Base-by-base conservation (phyloP, 2,113 vertebrate genomes). In the Brachypodius melanocephalos region DNA sequence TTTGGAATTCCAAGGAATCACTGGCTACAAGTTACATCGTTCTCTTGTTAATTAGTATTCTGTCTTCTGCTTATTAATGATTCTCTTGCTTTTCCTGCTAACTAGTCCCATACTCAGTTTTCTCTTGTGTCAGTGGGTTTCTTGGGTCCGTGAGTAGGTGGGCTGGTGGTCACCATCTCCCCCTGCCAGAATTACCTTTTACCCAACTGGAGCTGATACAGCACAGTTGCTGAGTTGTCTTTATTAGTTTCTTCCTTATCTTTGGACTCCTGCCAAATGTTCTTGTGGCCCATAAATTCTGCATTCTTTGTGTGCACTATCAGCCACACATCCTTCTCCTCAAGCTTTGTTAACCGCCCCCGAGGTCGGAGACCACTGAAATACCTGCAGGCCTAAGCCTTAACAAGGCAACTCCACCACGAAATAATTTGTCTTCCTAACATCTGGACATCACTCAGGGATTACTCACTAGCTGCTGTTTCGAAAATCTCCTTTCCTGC, bases 101-200 rank as follows among this genome's bases (percentile, higher is more conserved):
- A 62, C 9, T 61, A 36, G 34, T 36, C 25, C 12, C 34, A 34
- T 22, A 26, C 9, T 82, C 38, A 52, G 54, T 46, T 11, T 34
- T 67, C 46, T 61, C 54, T 68, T 31, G 14, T 14, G 25, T 40
- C 24, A 9, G 5, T 40, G 61, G 5, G 19, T 66, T 88, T 81
- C 28, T 20, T 29, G 13, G 8, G 22, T 52, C n/a, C 0, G 0
- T 45, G 46, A 7, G 31, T 0, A 0, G n/a, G n/a, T 57, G 51
- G 16, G 43, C 2, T 16, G 5, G 9, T 45, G 32, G 24, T 12
- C 17, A 26, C 4, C 5, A 48, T 19, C 14, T 46, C 24, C 20
- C 9, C 3, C 14, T 26, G 17, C 20, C 29, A 29, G 29, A 75
- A 62, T 40, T 26, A 40, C n/a, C 25, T 82, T 51, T 54, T 42